A percentile compares a stretch with the other conserved stretches of the same genome.
Conservation (phyloP, 2,797 vertebrate species). For the Paguma larvata region DNA sequence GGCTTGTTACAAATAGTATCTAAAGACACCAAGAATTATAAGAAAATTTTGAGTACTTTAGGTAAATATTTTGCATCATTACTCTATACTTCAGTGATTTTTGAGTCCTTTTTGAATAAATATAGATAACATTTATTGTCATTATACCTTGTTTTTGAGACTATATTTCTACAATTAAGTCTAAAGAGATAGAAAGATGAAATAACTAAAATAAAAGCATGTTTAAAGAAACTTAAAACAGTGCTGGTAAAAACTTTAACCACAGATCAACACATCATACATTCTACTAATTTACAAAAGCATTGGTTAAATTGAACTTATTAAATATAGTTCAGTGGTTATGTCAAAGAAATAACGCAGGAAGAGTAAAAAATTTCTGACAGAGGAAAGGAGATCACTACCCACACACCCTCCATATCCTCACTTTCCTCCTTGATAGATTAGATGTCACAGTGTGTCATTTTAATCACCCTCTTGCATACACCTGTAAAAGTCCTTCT, state of each 20-base stretch:
- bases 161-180: background rate
- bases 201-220: slow-evolving; percentile 14
- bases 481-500: no score
- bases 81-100: background rate
- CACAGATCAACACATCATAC: background rate
- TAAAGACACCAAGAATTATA: background rate
- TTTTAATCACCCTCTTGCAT: background rate
- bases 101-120: background rate
- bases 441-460: background rate
- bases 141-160: background rate
- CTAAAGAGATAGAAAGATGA: background rate
- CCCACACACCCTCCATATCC: no score
- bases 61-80: background rate
- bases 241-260: background rate
- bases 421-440: background rate
- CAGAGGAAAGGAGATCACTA: background rate
- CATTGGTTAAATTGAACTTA: background rate
- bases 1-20: background rate
- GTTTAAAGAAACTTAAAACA: background rate
- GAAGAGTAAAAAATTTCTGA: background rate
- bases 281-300: background rate
- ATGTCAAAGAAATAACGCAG: background rate
- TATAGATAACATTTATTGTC: background rate
- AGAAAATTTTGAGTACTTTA: background rate
- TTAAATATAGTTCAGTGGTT: background rate